Base-by-base conservation (phyloP, 2,113 vertebrate genomes). In the Osmerus eperlanus region DNA sequence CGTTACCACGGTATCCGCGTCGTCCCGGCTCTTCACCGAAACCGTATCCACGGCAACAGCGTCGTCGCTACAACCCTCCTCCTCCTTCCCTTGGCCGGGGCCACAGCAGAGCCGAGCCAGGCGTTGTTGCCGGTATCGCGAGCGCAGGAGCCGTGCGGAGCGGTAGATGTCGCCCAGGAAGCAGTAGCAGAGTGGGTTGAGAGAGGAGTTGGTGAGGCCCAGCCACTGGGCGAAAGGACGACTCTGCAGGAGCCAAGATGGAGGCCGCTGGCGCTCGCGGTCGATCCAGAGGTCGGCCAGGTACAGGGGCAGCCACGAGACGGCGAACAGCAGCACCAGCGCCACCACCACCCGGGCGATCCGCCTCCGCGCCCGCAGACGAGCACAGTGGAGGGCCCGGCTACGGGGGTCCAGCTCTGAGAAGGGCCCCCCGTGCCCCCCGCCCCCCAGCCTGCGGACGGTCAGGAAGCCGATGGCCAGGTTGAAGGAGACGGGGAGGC, bases 141-240 rank as follows among this genome's bases (percentile, higher is more conserved):
- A 94, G 77, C 92, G 94, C 77, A 97, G 93, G 68, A 95, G 89
- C 80, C 91, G 93, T 9, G 93, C 95, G 2, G 94, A 96, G 56
- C 95, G 93, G 78, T 95, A 95, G 67, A 90, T 74, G 58, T 89
- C 94, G 14, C 95, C 95, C 0, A 97, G 91, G 71, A 97, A 96
- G 59, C 95, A 97, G 68, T 97, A 97, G 68, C 95, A 97, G 80
- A 97, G 95, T 0, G 95, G 95, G 73, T 97, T 97, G 67, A 97
- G 94, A 83, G 94, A 95, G 81, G 95, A 97, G 90, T 97, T 97
- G 4, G 94, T 97, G 63, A 97, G 93, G 56, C 95, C 93, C 18
- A 97, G 89, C 95, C 95, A 97, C 79, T 97, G 95, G 41, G 95
- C 93, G 21, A 96, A 97, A 1, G 94, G 94, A 1, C 94, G 92